A percentile compares a stretch with the other conserved stretches of the same genome.
Evolutionary conservation across 2,113 vertebrate species (phyloP).

Genomic region (Dasyornis broadbenti): DNA sequence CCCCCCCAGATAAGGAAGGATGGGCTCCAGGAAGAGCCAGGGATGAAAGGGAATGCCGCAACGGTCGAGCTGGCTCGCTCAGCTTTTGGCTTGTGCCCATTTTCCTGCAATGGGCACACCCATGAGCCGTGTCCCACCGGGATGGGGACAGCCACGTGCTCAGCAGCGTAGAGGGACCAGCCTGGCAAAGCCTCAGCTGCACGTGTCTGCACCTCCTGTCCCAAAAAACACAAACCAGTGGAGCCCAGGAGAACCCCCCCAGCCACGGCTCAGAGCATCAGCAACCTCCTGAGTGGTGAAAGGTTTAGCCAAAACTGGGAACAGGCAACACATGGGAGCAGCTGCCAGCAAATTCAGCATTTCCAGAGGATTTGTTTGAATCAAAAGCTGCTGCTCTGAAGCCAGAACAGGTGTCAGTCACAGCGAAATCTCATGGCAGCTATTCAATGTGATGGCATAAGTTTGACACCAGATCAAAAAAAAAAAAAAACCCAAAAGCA

Average conservation of each 20-base stretch:
- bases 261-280: not conserved
- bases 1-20: not conserved
- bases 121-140: accelerated
- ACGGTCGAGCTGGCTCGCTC: accelerated
- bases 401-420: constrained; percentile 50
- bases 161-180: not conserved
- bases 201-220: accelerated
- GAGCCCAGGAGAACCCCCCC: not conserved
- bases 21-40: not conserved
- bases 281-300: accelerated
- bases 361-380: not conserved
- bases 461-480: not conserved
- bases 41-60: not conserved
- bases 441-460: not conserved
- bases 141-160: not conserved
- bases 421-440: not conserved
- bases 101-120: not conserved
- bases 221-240: accelerated
- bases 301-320: not conserved
- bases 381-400: not conserved
- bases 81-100: not conserved
- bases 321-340: not conserved
- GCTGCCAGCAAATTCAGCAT: not conserved
- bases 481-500: not conserved
- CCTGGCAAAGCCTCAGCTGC: not conserved